phyloP scores from a whole-genome alignment of 2,888 invertebrate genomes.

The Cephus rjabovi region DNA sequence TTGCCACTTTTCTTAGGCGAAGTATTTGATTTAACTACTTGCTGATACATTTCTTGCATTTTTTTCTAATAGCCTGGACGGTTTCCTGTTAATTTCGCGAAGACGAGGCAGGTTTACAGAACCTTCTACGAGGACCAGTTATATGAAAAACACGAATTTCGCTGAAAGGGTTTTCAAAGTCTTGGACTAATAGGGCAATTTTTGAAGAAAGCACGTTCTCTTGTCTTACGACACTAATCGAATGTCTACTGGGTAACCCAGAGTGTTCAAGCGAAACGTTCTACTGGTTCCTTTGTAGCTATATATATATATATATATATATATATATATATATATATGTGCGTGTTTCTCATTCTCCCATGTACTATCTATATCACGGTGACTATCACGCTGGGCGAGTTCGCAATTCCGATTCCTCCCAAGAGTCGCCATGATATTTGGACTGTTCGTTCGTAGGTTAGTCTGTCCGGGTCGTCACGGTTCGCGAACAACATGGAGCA shows the following conservation, averaged over 20 bases:
- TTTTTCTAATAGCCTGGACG: not conserved
- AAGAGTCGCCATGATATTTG: not conserved
- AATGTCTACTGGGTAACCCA: not conserved
- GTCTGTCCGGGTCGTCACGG: not conserved
- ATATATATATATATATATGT: too few species aligned
- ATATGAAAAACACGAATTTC: not conserved
- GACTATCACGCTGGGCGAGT: not conserved
- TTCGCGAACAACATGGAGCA: not conserved
- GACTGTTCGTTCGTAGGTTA: not conserved
- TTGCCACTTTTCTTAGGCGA: not conserved
- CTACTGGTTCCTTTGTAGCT: not conserved
- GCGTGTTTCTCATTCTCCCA: not conserved
- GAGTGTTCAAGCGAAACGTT: not conserved
- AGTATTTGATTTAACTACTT: not conserved
- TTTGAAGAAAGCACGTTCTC: conserved; percentile 2
- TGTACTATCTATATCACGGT: not conserved
- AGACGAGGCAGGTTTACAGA: not conserved
- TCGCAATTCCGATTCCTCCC: not conserved
- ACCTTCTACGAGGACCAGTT: not conserved
- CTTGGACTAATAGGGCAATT: not conserved
- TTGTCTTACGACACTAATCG: conserved; percentile 1
- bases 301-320: not conserved
- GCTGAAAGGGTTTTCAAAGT: not conserved
- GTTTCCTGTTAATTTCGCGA: not conserved
- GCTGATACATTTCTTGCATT: not conserved